Evolutionary conservation across 2,888 invertebrate genomes (phyloP), one percentile per base, ranked within the genome.

Genomic region (Dolomedes plantarius): DNA sequence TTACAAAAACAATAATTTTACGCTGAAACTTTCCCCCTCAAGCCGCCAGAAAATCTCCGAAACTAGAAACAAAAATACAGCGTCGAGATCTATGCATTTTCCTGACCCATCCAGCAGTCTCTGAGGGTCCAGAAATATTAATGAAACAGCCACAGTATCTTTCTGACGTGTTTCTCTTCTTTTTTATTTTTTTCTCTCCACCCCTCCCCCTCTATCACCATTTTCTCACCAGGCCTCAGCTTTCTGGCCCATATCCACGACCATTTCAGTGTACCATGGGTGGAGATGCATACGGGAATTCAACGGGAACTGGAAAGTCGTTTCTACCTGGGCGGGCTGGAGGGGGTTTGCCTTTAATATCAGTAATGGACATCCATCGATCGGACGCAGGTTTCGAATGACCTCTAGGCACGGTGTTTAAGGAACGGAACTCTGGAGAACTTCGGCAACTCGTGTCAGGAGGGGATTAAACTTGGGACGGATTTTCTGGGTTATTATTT

Each of bases 281-380:
- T 23, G 56, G 56, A 56, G 56, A 56, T 56, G 56, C 56, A 56
- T 56, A 23, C 56, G 56, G 23, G 23, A 56, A 56, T 23, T 56
- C 56, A 56, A 23, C 56, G 56, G 23, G 56, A 56, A 56, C 56
- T 56, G 56, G 13, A 56, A 56, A 56, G 23, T 56, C 56, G 56
- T 23, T 23, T 77, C 50, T 77, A 77, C 83, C 77, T 77, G 83
- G 64, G 39, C n/a, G n/a, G 39, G n/a, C 11, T 19, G 65, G 72
- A 46, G 31, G 19, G n/a, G 28, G 27, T 19, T 46, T 29, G 77
- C 46, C 77, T 83, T 83, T 83, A 83, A 83, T 83, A 83, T 83
- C 83, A 50, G 83, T 83, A 83, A 83, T 83, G 83, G 83, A 83
- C 77, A 41, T 65, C 23, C 56, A 83, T 83, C 83, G 83, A 83